phyloP scores from a whole-genome alignment of 1,140 invertebrate species.

The Goniozus legneri region DNA sequence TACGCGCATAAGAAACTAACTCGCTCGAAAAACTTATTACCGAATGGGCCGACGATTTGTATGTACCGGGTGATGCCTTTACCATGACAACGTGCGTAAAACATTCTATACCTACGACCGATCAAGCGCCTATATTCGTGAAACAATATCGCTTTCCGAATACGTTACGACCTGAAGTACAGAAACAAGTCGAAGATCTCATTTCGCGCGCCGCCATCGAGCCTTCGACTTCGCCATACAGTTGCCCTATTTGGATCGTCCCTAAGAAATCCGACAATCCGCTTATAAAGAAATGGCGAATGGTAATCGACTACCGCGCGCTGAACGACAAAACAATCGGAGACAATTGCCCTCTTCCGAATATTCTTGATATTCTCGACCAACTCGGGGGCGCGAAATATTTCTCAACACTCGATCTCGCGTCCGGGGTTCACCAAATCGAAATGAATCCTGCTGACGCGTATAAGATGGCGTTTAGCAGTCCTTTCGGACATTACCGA shows the following conservation, averaged over 20 bases:
- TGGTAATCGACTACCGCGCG: neutral
- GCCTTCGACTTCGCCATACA: neutral
- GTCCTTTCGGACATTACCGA: neutral
- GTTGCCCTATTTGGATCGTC: conserved; percentile 4
- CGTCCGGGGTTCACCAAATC: conserved; percentile 1
- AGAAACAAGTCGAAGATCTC: neutral
- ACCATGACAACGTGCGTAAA: neutral
- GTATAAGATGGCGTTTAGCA: neutral
- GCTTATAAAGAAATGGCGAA: neutral
- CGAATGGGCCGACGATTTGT: too few species aligned
- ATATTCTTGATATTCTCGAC: conserved; percentile 10
- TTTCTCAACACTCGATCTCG: conserved; percentile 4
- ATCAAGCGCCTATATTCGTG: neutral
- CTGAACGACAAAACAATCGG: conserved; percentile 4
- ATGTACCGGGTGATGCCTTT: too few species aligned
- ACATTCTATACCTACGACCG: neutral
- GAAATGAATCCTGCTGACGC: neutral
- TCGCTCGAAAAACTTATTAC: too few species aligned
- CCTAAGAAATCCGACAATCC: neutral
- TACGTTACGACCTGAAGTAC: neutral
- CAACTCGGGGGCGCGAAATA: conserved; percentile 7
- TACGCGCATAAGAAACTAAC: too few species aligned
- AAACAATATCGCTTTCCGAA: neutral
- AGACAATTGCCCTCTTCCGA: conserved; percentile 1
- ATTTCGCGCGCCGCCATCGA: neutral